phyloP scores from a whole-genome alignment of 35 echinoderm and acorn worm genomes.

The Patiria miniata region DNA sequence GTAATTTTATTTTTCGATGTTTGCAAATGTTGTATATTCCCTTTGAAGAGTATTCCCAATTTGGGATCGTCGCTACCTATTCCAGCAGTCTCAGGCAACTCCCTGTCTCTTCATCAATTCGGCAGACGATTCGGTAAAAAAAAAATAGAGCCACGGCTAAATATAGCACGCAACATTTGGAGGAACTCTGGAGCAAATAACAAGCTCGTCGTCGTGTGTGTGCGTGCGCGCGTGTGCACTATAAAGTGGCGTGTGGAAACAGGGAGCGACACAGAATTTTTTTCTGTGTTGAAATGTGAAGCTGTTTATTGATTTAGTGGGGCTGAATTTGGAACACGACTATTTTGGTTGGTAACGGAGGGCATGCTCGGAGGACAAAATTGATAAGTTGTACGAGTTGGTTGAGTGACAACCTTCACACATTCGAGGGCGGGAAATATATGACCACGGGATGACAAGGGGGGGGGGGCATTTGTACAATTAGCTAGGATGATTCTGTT shows the following conservation, averaged over 20 bases:
- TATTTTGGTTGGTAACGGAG: constrained; percentile 4
- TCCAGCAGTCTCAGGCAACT: too few relatives aligned
- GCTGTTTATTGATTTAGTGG: constrained; percentile 28
- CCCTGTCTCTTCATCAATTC: too few relatives aligned
- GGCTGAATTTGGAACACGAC: background rate
- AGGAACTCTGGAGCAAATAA: background rate
- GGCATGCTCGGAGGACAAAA: constrained; percentile 7
- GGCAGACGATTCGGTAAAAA: background rate
- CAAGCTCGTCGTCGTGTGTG: background rate
- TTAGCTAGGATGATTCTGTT: too few relatives aligned
- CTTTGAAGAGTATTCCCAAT: too few relatives aligned
- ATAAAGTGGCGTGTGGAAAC: background rate
- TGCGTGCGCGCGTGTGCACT: background rate
- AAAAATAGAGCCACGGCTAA: background rate
- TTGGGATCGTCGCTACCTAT: too few relatives aligned
- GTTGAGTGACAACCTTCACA: too few relatives aligned
- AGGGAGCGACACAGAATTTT: background rate
- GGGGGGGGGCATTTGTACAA: too few relatives aligned
- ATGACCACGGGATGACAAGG: too few relatives aligned
- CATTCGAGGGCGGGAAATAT: too few relatives aligned
- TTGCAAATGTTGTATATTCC: too few relatives aligned
- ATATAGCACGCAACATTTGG: background rate
- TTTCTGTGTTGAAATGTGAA: constrained; percentile 19
- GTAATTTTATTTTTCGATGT: too few relatives aligned
- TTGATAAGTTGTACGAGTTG: constrained; percentile 5